Evolutionary conservation across 30 jellyfish, hydroid and myxozoan genomes (phyloP).

Genomic region (Turritopsis dohrnii): DNA sequence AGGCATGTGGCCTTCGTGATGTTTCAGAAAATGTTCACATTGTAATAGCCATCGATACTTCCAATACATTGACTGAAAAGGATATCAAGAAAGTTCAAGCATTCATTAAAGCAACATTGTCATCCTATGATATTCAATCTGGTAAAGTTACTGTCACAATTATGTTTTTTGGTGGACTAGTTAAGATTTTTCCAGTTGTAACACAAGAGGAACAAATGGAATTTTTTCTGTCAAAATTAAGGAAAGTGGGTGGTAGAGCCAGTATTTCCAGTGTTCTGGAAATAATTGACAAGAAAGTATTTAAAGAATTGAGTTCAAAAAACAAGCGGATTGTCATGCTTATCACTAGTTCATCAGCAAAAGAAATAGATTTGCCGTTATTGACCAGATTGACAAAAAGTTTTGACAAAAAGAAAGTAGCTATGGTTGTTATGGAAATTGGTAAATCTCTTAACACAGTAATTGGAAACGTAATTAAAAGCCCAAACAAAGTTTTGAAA

Average conservation of each 20-base stretch:
- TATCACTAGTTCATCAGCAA: background rate
- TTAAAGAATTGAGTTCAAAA: background rate
- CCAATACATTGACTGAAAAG: conserved; percentile 42
- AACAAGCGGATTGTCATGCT: background rate
- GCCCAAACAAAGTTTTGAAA: background rate
- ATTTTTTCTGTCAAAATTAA: background rate
- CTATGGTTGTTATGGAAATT: background rate
- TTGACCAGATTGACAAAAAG: background rate
- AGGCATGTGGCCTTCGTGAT: conserved; percentile 56
- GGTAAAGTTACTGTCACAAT: background rate
- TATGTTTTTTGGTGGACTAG: background rate
- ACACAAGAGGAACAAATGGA: background rate
- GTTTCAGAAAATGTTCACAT: background rate
- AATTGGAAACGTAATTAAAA: background rate
- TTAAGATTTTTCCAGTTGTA: background rate
- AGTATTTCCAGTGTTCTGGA: background rate
- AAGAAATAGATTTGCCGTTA: background rate
- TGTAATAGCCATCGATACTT: conserved; percentile 55
- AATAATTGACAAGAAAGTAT: background rate
- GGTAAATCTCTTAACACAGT: background rate
- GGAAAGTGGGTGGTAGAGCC: background rate
- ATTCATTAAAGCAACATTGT: conserved; percentile 38
- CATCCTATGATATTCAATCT: conserved; percentile 22
- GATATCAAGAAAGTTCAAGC: conserved; percentile 38
- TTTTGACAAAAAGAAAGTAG: background rate